Percentiles rank a stretch among this genome's conserved stretches.
These are phyloP conservation scores for Anhinga rufa DNA, from an alignment of 2,113 vertebrate genomes.

Conservation along the genomic window DNA sequence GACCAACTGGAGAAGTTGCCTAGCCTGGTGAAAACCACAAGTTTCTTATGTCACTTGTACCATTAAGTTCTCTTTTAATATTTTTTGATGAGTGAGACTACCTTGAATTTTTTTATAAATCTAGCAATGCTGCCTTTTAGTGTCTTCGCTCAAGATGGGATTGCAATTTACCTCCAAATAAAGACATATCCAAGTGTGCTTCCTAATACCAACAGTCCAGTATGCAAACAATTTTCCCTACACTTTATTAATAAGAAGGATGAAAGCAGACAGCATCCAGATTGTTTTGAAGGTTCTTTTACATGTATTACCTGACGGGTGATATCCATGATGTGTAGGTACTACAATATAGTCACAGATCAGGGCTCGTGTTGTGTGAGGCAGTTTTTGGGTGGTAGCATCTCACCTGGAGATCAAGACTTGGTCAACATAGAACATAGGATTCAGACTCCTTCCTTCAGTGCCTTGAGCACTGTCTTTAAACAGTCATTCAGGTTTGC, in stretches of 20 bases:
- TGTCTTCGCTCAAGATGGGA: background rate
- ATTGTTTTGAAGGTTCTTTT: background rate
- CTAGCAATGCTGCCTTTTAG: background rate
- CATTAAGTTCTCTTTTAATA: background rate
- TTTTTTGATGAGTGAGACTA: background rate
- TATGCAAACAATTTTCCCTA: background rate
- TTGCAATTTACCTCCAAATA: background rate
- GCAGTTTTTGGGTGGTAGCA: background rate
- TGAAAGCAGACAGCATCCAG: background rate
- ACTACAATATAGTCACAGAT: background rate
- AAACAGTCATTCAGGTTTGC: background rate
- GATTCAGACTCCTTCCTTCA: background rate
- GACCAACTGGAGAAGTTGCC: background rate
- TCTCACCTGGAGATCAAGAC: background rate
- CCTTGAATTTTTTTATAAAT: background rate
- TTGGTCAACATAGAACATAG: accelerated
- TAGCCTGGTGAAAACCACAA: background rate
- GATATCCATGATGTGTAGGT: background rate
- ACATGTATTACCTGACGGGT: background rate
- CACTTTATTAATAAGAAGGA: background rate
- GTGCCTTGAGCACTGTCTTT: background rate
- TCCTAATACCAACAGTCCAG: background rate
- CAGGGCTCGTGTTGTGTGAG: background rate
- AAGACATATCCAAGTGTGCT: background rate
- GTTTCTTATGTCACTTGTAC: background rate